These are phyloP conservation scores for Pantherophis guttatus DNA, from an alignment of 2,113 vertebrate species.

Conservation along the genomic window DNA sequence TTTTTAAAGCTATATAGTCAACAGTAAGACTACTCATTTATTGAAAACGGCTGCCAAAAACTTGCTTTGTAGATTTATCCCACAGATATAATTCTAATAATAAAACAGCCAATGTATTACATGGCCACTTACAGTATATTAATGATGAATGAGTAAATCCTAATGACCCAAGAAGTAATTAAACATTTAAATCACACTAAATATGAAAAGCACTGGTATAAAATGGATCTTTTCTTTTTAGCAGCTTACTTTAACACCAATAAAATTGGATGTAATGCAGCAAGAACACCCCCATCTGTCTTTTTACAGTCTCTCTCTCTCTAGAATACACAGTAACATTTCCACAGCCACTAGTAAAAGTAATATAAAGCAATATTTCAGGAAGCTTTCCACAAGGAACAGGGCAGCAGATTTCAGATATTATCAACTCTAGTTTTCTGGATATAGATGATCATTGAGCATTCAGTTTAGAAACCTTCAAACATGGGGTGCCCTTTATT, in stretches of 20 bases:
- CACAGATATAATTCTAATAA: neutral
- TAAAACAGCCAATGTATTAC: neutral
- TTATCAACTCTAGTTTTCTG: neutral
- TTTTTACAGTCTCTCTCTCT: neutral
- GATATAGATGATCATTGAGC: neutral
- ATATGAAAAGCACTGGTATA: neutral
- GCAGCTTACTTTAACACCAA: neutral
- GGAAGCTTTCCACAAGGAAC: neutral
- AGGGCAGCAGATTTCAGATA: neutral
- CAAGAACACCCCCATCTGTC: neutral
- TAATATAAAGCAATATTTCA: neutral
- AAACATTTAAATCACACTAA: neutral
- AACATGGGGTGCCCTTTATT: neutral
- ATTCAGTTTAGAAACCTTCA: neutral
- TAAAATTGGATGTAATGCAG: neutral
- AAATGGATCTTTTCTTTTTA: neutral
- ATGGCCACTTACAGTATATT: neutral
- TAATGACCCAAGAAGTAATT: neutral
- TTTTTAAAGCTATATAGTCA: neutral
- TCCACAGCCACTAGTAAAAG: neutral
- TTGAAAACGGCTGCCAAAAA: neutral
- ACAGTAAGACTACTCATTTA: neutral
- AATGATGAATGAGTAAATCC: neutral
- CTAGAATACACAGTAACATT: neutral
- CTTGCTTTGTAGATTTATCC: neutral